These are phyloP conservation scores for Rynchops niger DNA, from an alignment of 2,113 vertebrate genomes.

Conservation along the genomic window DNA sequence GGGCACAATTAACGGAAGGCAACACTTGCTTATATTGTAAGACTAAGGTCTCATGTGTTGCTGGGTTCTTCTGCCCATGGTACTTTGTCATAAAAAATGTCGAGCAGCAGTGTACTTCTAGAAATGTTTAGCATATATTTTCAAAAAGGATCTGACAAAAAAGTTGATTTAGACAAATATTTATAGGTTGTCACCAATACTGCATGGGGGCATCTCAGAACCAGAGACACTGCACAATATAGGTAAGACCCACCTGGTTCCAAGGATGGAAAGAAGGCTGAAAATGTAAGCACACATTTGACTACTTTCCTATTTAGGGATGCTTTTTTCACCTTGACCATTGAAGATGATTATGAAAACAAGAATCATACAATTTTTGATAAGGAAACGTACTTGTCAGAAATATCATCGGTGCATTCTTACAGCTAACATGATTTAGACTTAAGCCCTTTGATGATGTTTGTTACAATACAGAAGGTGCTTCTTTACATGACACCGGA, in stretches of 20 bases:
- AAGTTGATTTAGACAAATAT: neutral
- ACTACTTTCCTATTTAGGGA: neutral
- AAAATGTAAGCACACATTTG: neutral
- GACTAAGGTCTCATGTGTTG: neutral
- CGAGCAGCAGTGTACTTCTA: neutral
- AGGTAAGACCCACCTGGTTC: neutral
- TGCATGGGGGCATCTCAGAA: neutral
- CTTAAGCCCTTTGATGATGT: slow-evolving; percentile 59
- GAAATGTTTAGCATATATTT: neutral
- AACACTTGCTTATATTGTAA: neutral
- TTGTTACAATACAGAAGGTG: slow-evolving; percentile 55
- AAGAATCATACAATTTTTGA: neutral
- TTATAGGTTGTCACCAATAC: rapidly evolving
- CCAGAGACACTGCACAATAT: neutral
- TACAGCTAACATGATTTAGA: neutral
- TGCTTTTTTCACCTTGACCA: neutral
- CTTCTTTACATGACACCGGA: slow-evolving; percentile 51
- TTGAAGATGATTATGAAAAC: neutral
- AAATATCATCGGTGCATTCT: neutral
- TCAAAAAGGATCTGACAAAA: neutral
- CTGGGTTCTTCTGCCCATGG: neutral
- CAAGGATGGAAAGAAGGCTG: neutral
- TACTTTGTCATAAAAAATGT: neutral
- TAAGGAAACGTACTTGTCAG: neutral
- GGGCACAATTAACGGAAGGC: neutral